Base-by-base conservation (phyloP, 2,113 vertebrate genomes). In the Hippopotamus amphibius region DNA sequence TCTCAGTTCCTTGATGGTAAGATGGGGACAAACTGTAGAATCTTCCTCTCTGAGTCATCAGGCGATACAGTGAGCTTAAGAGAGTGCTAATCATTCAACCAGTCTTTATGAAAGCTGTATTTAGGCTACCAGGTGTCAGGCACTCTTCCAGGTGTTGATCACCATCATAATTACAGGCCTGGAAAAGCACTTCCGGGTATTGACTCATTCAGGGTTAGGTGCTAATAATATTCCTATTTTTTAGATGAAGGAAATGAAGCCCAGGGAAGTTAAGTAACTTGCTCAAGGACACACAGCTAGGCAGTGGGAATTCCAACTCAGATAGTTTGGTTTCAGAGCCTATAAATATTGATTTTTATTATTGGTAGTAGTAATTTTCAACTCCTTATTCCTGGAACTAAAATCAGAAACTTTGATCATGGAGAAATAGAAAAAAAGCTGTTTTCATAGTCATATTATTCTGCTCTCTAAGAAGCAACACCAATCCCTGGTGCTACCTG, bases 21-120 rank as follows among this genome's bases (percentile, higher is more conserved):
- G 46, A 17, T 48, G 28, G 57, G 28, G 14, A 55, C 72, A 55
- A 22, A 28, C 48, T 22, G 55, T 83, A 72, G n/a, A 81, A 55
- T 50, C 46, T 48, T 71, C 50, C n/a, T 94, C 24, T 24, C 86
- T 57, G 86, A 63, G 74, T 91, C 82, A 79, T 30, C 57, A 28
- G n/a, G 50, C 7, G 6, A 16, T 50, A 33, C 21, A 37, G 3
- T 30, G 24, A 84, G 83, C 22, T 80, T 48, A 48, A 16, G 3
- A 1, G 50, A n/a, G 63, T 65, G 66, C 24, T 33, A 9, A 13
- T 66, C 46, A 6, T 30, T 48, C 53, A n/a, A 5, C 37, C n/a
- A 30, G 0, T 50, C 7, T 43, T 37, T 82, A 11, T 22, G 53
- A n/a, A n/a, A n/a, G n/a, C n/a, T n/a, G n/a, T n/a, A n/a, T n/a